Evolutionary conservation across 2,113 vertebrate genomes (phyloP).

Genomic region (Taurulus bubalis): DNA sequence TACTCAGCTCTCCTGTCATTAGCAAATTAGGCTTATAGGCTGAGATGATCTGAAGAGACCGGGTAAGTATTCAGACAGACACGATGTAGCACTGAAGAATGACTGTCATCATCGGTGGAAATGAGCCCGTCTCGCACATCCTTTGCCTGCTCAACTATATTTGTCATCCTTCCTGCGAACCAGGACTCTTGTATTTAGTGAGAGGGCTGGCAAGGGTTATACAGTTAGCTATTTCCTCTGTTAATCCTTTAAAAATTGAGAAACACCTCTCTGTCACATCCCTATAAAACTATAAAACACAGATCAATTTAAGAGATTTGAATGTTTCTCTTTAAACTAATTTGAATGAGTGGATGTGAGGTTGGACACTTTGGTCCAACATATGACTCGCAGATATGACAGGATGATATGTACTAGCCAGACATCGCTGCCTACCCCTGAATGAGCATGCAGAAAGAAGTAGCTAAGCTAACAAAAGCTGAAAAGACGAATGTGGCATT

Average conservation of each 20-base stretch:
- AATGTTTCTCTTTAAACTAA: conserved; percentile 19
- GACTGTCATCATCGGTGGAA: conserved; percentile 67
- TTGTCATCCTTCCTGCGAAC: conserved; percentile 37
- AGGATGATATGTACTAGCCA: conserved; percentile 37
- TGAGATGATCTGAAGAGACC: conserved; percentile 63
- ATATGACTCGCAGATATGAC: conserved; percentile 36
- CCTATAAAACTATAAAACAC: not conserved
- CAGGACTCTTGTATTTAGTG: conserved; percentile 39
- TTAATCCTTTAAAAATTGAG: conserved; percentile 15
- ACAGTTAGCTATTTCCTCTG: conserved; percentile 10
- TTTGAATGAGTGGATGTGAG: conserved; percentile 14
- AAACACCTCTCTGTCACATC: conserved; percentile 5
- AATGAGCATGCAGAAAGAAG: conserved; percentile 34
- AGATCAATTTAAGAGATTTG: conserved; percentile 13
- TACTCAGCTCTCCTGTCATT: conserved; percentile 79
- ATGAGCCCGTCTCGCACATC: conserved; percentile 66
- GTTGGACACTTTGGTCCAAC: conserved; percentile 14
- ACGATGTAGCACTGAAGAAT: conserved; percentile 63
- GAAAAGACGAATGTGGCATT: conserved; percentile 52
- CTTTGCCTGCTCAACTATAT: conserved; percentile 41
- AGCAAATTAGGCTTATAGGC: conserved; percentile 80
- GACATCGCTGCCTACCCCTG: conserved; percentile 32
- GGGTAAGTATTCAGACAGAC: conserved; percentile 58
- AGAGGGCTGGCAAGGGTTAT: conserved; percentile 22
- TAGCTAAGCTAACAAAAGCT: conserved; percentile 41